phyloP scores from a whole-genome alignment of 1,140 invertebrate species.

The Zaprionus lachaisei region DNA sequence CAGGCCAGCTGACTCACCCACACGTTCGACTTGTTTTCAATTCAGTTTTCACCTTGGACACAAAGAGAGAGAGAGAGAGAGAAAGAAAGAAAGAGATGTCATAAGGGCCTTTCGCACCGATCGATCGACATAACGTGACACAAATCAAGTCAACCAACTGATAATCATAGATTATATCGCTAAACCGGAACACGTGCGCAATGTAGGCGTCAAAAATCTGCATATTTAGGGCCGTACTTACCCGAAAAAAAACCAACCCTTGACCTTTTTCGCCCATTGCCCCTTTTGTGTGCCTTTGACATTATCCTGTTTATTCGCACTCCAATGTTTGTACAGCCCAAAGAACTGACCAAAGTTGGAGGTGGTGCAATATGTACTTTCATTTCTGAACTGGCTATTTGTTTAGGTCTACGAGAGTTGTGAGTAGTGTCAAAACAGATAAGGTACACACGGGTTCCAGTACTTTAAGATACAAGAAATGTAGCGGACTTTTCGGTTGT shows the following conservation, averaged over 20 bases:
- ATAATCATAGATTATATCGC: slow-evolving; percentile 30
- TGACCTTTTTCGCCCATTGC: slow-evolving; percentile 45
- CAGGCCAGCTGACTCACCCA: slow-evolving; percentile 57
- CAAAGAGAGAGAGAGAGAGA: neutral
- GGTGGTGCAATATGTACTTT: slow-evolving; percentile 6
- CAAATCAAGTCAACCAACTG: slow-evolving; percentile 22
- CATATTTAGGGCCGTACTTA: slow-evolving; percentile 6
- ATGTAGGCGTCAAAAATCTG: slow-evolving; percentile 5
- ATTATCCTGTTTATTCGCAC: slow-evolving; percentile 66
- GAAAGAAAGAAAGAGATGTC: slow-evolving; percentile 21
- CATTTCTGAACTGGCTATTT: slow-evolving; percentile 42
- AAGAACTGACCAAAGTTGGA: slow-evolving; percentile 5
- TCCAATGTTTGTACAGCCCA: slow-evolving; percentile 36
- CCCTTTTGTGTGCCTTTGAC: slow-evolving; percentile 36
- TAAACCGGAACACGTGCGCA: neutral
- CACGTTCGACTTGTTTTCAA: slow-evolving; percentile 60
- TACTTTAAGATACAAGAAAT: too few relatives aligned
- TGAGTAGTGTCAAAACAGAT: too few relatives aligned
- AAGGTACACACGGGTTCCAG: too few relatives aligned
- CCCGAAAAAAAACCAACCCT: slow-evolving; percentile 5
- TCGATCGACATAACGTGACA: slow-evolving; percentile 58
- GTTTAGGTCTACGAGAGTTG: slow-evolving; percentile 40
- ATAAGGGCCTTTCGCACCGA: slow-evolving; percentile 26
- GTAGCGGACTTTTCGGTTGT: too few relatives aligned
- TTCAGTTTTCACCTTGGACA: neutral